Percentiles rank a stretch among this genome's conserved stretches.
Evolutionary conservation across 2,113 vertebrate genomes (phyloP).

Genomic region (Panthera uncia): DNA sequence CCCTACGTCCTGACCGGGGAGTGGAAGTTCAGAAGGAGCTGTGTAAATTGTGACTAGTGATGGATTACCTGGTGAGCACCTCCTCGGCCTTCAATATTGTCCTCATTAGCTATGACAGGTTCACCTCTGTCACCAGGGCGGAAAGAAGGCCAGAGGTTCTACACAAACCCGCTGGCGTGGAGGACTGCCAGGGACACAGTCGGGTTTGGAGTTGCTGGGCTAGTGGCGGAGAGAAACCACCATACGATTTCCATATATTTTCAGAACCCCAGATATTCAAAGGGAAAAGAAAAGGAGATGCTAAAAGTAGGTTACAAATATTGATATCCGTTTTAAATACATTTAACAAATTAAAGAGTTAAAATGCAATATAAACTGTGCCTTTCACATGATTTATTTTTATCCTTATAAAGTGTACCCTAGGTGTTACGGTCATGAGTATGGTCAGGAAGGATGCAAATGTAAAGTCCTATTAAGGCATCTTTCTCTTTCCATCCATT

Average conservation of each 20-base stretch:
- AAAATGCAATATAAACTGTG: background rate
- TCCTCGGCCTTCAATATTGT: constrained; percentile 88
- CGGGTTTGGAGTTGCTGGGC: background rate
- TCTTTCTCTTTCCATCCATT: background rate
- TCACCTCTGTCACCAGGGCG: constrained; percentile 85
- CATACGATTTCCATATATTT: background rate
- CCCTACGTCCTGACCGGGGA: constrained; percentile 85
- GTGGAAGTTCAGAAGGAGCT: constrained; percentile 82
- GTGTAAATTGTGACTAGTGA: constrained; percentile 86
- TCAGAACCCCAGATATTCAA: background rate
- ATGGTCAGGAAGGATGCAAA: background rate
- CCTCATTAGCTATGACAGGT: constrained; percentile 88
- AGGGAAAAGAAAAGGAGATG: background rate
- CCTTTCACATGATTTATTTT: background rate
- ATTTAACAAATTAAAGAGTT: background rate
- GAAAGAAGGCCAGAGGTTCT: constrained; percentile 64
- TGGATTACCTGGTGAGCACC: constrained; percentile 86
- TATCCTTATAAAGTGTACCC: too few species aligned
- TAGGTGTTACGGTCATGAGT: background rate
- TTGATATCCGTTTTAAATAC: background rate
- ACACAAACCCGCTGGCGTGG: background rate
- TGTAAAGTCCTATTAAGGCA: background rate
- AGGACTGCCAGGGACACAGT: background rate
- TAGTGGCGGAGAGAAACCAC: background rate
- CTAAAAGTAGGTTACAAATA: background rate